Evolutionary conservation across 2,888 invertebrate genomes (phyloP).

Genomic region (Ferdinandea cuprea): DNA sequence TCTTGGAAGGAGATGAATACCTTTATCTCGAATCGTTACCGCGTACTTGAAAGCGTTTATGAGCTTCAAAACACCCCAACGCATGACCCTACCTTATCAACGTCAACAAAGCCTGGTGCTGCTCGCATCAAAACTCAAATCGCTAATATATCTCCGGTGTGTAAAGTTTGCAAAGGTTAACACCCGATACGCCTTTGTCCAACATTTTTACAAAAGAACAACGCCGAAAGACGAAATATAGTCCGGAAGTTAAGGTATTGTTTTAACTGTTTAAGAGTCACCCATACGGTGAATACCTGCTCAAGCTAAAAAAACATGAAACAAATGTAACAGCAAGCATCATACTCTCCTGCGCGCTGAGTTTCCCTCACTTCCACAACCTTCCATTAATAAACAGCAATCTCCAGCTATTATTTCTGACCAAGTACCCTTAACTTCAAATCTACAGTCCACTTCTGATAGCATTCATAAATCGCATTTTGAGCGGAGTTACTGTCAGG

Average conservation of each 20-base stretch:
- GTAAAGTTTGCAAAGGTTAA: conserved; percentile 20
- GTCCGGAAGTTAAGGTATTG: too few relatives aligned
- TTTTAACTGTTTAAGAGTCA: too few relatives aligned
- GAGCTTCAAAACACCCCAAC: conserved; percentile 27
- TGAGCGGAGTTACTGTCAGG: too few relatives aligned
- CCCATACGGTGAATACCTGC: too few relatives aligned
- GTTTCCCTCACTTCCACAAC: background rate
- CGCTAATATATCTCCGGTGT: background rate
- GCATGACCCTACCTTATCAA: too few relatives aligned
- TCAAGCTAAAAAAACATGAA: conserved; percentile 19
- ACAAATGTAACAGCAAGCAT: conserved; percentile 19
- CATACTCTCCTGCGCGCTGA: conserved; percentile 25
- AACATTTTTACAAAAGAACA: conserved; percentile 8
- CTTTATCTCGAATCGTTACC: conserved; percentile 42
- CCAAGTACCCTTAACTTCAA: too few relatives aligned
- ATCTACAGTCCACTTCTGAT: too few relatives aligned
- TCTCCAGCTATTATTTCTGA: too few relatives aligned
- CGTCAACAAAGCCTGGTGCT: background rate
- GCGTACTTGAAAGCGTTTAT: conserved; percentile 48
- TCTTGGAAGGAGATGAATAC: conserved; percentile 41
- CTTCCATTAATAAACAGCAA: too few relatives aligned
- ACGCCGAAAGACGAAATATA: background rate
- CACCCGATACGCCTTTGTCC: conserved; percentile 47
- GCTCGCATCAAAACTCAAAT: background rate
- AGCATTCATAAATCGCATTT: too few relatives aligned